A percentile compares a stretch with the other conserved stretches of the same genome.
phyloP scores from a whole-genome alignment of 2,888 invertebrate genomes.

The Drosophila meridiana region DNA sequence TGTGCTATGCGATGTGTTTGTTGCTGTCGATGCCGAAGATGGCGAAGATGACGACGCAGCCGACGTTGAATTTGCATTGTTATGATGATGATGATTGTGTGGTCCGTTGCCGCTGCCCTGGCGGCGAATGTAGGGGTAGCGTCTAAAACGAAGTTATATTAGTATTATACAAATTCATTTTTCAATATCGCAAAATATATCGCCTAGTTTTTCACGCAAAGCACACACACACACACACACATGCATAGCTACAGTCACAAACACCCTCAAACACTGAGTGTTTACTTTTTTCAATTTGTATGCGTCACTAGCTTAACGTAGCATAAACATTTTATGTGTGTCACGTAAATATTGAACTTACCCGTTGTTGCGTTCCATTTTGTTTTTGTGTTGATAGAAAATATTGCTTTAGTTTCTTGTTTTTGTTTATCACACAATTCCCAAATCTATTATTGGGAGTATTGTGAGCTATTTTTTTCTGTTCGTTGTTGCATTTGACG shows the following conservation, averaged over 20 bases:
- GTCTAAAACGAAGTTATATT: conserved; percentile 51
- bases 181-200: conserved; percentile 28
- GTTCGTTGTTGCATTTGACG: conserved; percentile 54
- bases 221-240: neutral
- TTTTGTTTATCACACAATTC: conserved; percentile 68
- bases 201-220: conserved; percentile 24
- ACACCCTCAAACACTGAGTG: conserved; percentile 27
- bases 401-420: conserved; percentile 36
- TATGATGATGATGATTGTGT: conserved; percentile 78
- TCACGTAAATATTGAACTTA: conserved; percentile 52
- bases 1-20: conserved; percentile 59
- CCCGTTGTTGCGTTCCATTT: conserved; percentile 84
- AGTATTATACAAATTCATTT: conserved; percentile 24
- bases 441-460: conserved; percentile 60
- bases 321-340: conserved; percentile 10
- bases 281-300: conserved; percentile 57
- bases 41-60: conserved; percentile 64
- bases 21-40: conserved; percentile 52
- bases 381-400: conserved; percentile 38
- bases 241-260: neutral
- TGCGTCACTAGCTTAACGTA: conserved; percentile 44
- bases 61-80: conserved; percentile 66
- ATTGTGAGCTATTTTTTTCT: conserved; percentile 53
- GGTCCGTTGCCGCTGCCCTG: conserved; percentile 74
- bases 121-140: conserved; percentile 83